A percentile compares a stretch with the other conserved stretches of the same genome.
These are phyloP conservation scores for Miichthys miiuy DNA, from an alignment of 2,797 vertebrate genomes.

Conservation along the genomic window DNA sequence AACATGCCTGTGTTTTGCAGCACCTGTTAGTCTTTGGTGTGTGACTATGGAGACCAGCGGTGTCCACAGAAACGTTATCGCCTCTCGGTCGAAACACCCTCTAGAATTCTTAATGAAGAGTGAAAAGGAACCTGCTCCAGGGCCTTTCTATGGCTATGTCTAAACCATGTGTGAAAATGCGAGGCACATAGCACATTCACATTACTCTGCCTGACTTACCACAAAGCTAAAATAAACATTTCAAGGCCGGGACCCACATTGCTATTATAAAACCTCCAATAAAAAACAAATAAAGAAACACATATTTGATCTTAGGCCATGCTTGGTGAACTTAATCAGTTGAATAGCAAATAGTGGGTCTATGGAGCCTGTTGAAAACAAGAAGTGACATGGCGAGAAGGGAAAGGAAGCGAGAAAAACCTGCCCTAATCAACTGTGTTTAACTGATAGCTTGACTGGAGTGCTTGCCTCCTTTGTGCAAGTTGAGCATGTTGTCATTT, in stretches of 20 bases:
- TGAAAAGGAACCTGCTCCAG: conserved; percentile 54
- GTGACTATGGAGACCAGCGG: conserved; percentile 31
- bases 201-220: conserved; percentile 56
- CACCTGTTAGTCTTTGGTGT: conserved; percentile 26
- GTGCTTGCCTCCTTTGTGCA: conserved; percentile 20
- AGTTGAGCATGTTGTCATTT: conserved; percentile 52
- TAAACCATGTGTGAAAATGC: conserved; percentile 60
- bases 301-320: conserved; percentile 41
- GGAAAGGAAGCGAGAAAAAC: conserved; percentile 28
- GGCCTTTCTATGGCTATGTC: conserved; percentile 37
- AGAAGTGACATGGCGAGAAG: conserved; percentile 26
- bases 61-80: conserved; percentile 60
- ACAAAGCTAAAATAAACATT: conserved; percentile 63
- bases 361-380: conserved; percentile 40
- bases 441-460: conserved; percentile 41
- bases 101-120: conserved; percentile 71
- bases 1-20: conserved; percentile 34
- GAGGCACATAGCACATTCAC: conserved; percentile 42
- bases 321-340: conserved; percentile 40
- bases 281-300: conserved; percentile 59
- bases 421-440: conserved; percentile 27
- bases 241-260: conserved; percentile 31
- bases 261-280: conserved; percentile 49
- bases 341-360: conserved; percentile 17
- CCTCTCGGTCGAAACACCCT: conserved; percentile 62